phyloP scores from a whole-genome alignment of 1,140 invertebrate species.

The Mactra quadrangularis region DNA sequence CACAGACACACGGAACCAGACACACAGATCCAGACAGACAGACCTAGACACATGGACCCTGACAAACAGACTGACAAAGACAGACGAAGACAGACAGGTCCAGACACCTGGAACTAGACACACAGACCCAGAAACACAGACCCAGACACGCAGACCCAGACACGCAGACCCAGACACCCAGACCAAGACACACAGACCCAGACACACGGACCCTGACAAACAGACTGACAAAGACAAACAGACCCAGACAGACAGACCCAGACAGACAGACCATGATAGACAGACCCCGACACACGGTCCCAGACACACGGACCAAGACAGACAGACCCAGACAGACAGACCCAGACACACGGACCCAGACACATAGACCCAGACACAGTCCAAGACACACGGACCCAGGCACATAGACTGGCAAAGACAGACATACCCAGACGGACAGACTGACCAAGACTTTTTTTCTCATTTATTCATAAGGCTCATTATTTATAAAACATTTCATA shows the following conservation, averaged over 20 bases:
- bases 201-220: slow-evolving; percentile 1
- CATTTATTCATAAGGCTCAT: too few relatives aligned
- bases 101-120: slow-evolving; percentile 2
- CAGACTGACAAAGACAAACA: neutral
- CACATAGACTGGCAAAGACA: neutral
- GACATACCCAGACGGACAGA: slow-evolving; percentile 23
- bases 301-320: too few relatives aligned
- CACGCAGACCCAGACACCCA: neutral
- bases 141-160: slow-evolving; percentile 5
- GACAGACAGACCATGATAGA: neutral
- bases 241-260: slow-evolving; percentile 11
- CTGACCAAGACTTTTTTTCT: neutral
- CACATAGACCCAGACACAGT: neutral
- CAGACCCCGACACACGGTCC: neutral
- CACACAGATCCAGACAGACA: slow-evolving; percentile 8
- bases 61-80: neutral
- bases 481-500: too few relatives aligned
- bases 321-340: slow-evolving; percentile 12
- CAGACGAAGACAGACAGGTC: neutral
- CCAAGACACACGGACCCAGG: neutral
- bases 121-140: neutral
- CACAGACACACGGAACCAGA: slow-evolving; percentile 14
- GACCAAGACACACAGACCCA: neutral
- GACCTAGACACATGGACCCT: neutral
- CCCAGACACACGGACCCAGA: neutral